Percentiles rank a stretch among this genome's conserved stretches.
phyloP scores from a whole-genome alignment of 1,140 invertebrate species.

The Sycophaga agraensis region DNA sequence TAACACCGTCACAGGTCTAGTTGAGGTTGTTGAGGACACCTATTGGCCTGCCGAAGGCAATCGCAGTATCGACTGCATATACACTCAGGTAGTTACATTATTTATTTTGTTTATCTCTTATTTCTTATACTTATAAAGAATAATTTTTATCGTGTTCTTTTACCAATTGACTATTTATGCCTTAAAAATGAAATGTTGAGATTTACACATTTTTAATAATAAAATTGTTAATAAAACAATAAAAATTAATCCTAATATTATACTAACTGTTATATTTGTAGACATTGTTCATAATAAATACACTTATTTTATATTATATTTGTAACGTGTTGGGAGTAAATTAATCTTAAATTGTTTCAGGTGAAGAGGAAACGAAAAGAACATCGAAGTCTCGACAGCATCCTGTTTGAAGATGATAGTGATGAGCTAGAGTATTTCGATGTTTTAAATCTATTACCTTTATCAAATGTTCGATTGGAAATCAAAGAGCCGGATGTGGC shows the following conservation, averaged over 20 bases:
- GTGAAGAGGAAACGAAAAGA: constrained; percentile 56
- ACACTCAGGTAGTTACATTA: constrained; percentile 48
- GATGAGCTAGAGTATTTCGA: constrained; percentile 55
- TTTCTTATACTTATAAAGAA: too few species aligned
- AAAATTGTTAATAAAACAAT: too few species aligned
- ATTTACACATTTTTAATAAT: too few species aligned
- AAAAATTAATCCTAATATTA: too few species aligned
- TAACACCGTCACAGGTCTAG: constrained; percentile 52
- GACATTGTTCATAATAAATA: too few species aligned
- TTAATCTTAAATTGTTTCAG: constrained; percentile 33
- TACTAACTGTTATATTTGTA: too few species aligned
- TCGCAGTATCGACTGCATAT: constrained; percentile 51
- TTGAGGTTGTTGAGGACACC: constrained; percentile 53
- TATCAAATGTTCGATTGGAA: constrained; percentile 52
- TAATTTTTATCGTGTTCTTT: too few species aligned
- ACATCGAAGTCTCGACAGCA: constrained; percentile 53
- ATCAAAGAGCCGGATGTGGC: constrained; percentile 38
- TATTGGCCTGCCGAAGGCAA: constrained; percentile 53
- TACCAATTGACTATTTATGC: too few species aligned
- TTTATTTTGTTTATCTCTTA: too few species aligned
- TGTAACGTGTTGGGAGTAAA: too few species aligned
- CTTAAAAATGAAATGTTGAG: too few species aligned
- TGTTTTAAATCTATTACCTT: constrained; percentile 51
- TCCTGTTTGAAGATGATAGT: constrained; percentile 51
- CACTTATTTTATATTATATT: too few species aligned